Evolutionary conservation across 2,113 vertebrate species (phyloP), one percentile per base, ranked within the genome.

Genomic region (Ia io): DNA sequence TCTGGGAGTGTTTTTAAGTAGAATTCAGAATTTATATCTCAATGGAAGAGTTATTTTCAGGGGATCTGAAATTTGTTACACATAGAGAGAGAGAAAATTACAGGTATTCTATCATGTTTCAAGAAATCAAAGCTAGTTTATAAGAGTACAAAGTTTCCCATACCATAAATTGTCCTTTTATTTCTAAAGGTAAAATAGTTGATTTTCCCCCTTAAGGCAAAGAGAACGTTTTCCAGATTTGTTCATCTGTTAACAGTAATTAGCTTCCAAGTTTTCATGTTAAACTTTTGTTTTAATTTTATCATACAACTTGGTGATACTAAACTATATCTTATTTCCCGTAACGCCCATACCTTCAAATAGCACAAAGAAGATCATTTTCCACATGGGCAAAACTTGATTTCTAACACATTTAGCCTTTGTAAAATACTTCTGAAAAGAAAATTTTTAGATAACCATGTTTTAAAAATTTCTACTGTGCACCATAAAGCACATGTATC

Each of bases 271-370:
- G 37, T 69, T 93, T 94, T 65, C 28, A 88, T 4, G 30, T 18
- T 30, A 88, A 95, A 49, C 53, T 95, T 85, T 85, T 77, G 47
- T 22, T 94, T n/a, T 91, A 88, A 82, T 86, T 44, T 92, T 85
- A 78, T 49, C 37, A 78, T 56, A 82, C 10, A 78, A 90, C 82
- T 79, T 63, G 47, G 74, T 91, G 13, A 89, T 80, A 71, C 76
- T 67, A 42, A 94, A 65, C 20, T 87, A 69, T 1, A 30, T 32
- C 95, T 92, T 96, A 82, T 61, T 94, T 84, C 42, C 84, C 51
- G 70, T 90, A 92, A 93, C 35, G 74, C 71, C 30, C 2, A n/a
- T 35, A 67, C 73, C 53, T 77, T 76, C 35, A 85, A 18, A 92
- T 2, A 78, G 40, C 71, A 77, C 56, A 88, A 95, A 88, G 6